Conservation (phyloP, 2,797 vertebrate genomes). For the Uromys caudimaculatus region DNA sequence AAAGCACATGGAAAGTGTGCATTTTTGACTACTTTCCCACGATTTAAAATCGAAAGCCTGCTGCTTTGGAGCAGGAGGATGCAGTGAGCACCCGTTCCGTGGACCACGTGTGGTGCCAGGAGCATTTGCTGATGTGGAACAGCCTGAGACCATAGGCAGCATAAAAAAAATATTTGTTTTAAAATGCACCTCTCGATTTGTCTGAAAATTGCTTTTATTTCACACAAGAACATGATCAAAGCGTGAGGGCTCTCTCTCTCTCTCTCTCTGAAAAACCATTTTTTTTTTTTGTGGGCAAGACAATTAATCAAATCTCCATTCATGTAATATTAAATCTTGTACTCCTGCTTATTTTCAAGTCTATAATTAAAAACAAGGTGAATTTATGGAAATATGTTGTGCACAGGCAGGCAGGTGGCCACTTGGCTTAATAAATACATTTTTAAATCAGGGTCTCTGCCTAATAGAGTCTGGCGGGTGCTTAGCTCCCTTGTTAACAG, state of each 20-base stretch:
- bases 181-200: not conserved
- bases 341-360: not conserved
- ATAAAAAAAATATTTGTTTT: not conserved
- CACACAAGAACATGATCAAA: slow-evolving; percentile 14
- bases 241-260: not conserved
- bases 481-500: not conserved
- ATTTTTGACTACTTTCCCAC: accelerated
- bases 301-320: not conserved
- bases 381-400: not conserved
- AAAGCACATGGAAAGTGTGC: accelerated
- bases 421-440: not conserved
- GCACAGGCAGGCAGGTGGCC: not conserved
- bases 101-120: accelerated
- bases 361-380: slow-evolving; percentile 19
- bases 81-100: accelerated
- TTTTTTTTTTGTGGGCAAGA: not conserved
- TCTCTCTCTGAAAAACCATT: not conserved
- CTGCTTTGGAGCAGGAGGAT: not conserved
- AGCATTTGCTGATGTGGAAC: accelerated
- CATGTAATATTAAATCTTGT: not conserved
- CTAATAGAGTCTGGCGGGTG: accelerated
- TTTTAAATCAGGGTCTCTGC: not conserved
- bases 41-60: accelerated
- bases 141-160: accelerated
- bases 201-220: not conserved